Conservation (phyloP, 2,888 invertebrate species). For the Zelleria hepariella region DNA sequence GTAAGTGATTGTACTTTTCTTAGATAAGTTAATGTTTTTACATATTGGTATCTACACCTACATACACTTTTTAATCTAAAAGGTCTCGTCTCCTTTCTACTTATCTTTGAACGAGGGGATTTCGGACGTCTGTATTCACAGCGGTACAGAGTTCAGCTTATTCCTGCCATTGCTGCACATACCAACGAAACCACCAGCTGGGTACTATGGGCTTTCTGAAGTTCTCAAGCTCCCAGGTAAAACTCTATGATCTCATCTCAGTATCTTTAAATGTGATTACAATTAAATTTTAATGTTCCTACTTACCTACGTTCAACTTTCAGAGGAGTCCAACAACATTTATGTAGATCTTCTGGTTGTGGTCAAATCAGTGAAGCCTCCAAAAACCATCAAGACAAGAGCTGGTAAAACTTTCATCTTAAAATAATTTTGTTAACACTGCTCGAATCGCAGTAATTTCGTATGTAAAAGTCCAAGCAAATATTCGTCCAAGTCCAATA, state of each 20-base stretch:
- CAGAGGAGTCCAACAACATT: slow-evolving; percentile 52
- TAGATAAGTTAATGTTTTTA: slow-evolving; percentile 23
- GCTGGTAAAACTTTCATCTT: slow-evolving; percentile 39
- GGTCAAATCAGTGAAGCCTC: slow-evolving; percentile 75
- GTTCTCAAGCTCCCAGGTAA: slow-evolving; percentile 52
- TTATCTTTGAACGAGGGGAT: slow-evolving; percentile 77
- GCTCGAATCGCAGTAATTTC: too few species aligned
- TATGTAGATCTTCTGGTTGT: slow-evolving; percentile 79
- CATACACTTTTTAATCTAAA: slow-evolving; percentile 30
- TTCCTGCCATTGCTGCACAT: slow-evolving; percentile 71
- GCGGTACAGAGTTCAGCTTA: slow-evolving; percentile 55
- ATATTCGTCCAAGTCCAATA: too few species aligned
- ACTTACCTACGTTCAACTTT: slow-evolving; percentile 16
- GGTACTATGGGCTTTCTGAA: slow-evolving; percentile 70
- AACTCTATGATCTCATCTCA: too few species aligned
- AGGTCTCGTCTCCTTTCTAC: slow-evolving; percentile 76
- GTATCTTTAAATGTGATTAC: too few species aligned
- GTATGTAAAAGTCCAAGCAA: too few species aligned
- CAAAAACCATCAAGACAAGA: slow-evolving; percentile 74
- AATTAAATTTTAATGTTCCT: background rate
- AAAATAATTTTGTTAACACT: background rate
- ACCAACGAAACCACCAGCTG: slow-evolving; percentile 76
- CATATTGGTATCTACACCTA: background rate
- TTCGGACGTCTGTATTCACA: slow-evolving; percentile 74
- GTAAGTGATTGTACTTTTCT: slow-evolving; percentile 32